A percentile compares a stretch with the other conserved stretches of the same genome.
These are phyloP conservation scores for Nasonia giraulti DNA, from an alignment of 1,140 invertebrate genomes.

Conservation along the genomic window DNA sequence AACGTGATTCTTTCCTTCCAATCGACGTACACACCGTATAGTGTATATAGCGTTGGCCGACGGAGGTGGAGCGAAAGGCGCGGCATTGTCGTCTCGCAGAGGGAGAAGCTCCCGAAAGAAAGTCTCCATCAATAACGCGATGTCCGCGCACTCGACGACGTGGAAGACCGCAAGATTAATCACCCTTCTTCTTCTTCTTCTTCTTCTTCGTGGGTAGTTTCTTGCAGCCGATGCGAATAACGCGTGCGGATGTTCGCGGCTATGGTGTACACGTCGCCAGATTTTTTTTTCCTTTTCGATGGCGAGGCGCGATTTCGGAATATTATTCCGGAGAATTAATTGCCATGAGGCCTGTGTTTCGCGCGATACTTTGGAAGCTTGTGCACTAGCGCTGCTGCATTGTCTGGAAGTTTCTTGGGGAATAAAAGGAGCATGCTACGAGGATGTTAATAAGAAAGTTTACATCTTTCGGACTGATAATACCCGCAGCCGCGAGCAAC, in stretches of 20 bases:
- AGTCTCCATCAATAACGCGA: conserved; percentile 74
- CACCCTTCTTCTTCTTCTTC: conserved; percentile 71
- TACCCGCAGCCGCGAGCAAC: not conserved
- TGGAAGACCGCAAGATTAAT: conserved; percentile 75
- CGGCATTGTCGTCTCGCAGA: conserved; percentile 38
- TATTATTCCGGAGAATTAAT: not conserved
- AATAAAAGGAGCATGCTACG: conserved; percentile 20
- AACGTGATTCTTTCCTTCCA: not conserved
- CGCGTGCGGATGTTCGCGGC: not conserved
- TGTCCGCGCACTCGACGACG: conserved; percentile 72
- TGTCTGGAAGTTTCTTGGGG: conserved; percentile 6
- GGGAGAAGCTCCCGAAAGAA: conserved; percentile 67
- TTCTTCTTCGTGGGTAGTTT: conserved; percentile 45
- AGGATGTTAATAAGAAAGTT: conserved; percentile 36
- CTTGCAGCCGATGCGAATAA: not conserved
- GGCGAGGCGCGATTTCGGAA: not conserved
- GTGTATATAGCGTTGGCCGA: not conserved
- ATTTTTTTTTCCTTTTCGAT: not conserved
- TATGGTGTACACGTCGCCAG: not conserved
- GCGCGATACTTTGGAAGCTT: conserved; percentile 16
- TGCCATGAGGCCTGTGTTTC: not conserved
- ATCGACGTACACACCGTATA: not conserved
- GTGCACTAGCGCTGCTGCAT: conserved; percentile 34
- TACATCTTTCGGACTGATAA: conserved; percentile 29
- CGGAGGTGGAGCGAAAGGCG: conserved; percentile 35